Evolutionary conservation across 1,140 invertebrate species (phyloP), one percentile per base, ranked within the genome.

Genomic region (Drosophila insularis): DNA sequence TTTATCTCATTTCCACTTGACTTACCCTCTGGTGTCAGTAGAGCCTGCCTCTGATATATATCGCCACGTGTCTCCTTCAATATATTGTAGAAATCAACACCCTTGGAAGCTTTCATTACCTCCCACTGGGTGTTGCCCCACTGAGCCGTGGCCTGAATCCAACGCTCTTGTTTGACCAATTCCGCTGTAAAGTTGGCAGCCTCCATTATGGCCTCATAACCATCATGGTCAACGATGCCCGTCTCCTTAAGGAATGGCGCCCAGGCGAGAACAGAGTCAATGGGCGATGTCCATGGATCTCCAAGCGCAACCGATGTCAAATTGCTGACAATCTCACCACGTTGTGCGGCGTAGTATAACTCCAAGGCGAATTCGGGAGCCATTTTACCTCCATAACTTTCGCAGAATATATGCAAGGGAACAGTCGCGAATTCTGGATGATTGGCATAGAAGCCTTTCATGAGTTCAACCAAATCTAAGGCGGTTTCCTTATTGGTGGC

Each of bases 311-410:
- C 94, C 1, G 96, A 97, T 71, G 93, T 93, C 43, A 98, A 93
- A 72, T 96, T 96, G 46, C 94, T 95, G 21, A 93, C 92, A 1
- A 98, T 94, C 55, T 93, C 93, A 1, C 94, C 95, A 1, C 85
- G 89, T 74, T 94, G 72, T 72, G 96, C 94, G 46, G 95, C 95
- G 94, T 97, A 79, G 63, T 75, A 85, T 5, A 87, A 63, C 17
- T 92, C 80, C n/a, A 86, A 59, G 0, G 94, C 95, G 82, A 98
- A 97, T 76, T 96, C 95, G 7, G 95, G 94, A 0, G 96, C 95
- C 96, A 98, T 98, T 93, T 98, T 98, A 0, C 97, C 97, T 13
- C 97, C 97, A 92, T 98, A 98, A 0, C 96, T 97, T 90, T 98
- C 96, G 21, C 95, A 95, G 69, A 96, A 96, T 53, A 98, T 96